A percentile compares a stretch with the other conserved stretches of the same genome.
Evolutionary conservation across 2,888 invertebrate genomes (phyloP).

Genomic region (Meta bourneti): DNA sequence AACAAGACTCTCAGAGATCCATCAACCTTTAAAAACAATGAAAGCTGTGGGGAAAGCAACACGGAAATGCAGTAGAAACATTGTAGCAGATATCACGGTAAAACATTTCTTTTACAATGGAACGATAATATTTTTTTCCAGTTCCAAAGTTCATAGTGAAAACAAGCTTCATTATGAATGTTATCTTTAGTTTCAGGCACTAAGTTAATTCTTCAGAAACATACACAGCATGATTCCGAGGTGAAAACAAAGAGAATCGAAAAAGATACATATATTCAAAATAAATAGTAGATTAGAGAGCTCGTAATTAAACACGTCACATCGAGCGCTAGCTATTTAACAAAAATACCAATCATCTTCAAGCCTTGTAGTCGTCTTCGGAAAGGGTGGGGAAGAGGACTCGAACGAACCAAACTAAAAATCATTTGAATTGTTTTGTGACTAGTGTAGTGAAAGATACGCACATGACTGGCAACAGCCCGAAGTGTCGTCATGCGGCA

Average conservation of each 20-base stretch:
- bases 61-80: conserved; percentile 34
- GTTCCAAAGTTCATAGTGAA: conserved; percentile 59
- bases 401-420: conserved; percentile 25
- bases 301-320: conserved; percentile 60
- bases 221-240: conserved; percentile 64
- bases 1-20: not conserved
- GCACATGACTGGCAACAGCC: conserved; percentile 47
- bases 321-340: conserved; percentile 65
- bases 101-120: conserved; percentile 21
- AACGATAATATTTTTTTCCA: not conserved
- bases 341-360: conserved; percentile 64
- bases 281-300: conserved; percentile 60
- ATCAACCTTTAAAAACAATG: not conserved
- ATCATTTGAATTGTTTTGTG: conserved; percentile 56
- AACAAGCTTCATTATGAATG: conserved; percentile 49
- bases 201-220: conserved; percentile 72
- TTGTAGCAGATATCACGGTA: conserved; percentile 19
- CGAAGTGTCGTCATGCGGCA: conserved; percentile 55
- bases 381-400: conserved; percentile 6
- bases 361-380: conserved; percentile 47
- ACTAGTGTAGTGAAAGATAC: conserved; percentile 74
- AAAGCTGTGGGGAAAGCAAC: not conserved
- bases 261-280: conserved; percentile 34
- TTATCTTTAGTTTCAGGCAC: conserved; percentile 71
- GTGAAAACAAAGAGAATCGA: conserved; percentile 45